Conservation (phyloP, 2,888 invertebrate species). For the Oscheius sp. region DNA sequence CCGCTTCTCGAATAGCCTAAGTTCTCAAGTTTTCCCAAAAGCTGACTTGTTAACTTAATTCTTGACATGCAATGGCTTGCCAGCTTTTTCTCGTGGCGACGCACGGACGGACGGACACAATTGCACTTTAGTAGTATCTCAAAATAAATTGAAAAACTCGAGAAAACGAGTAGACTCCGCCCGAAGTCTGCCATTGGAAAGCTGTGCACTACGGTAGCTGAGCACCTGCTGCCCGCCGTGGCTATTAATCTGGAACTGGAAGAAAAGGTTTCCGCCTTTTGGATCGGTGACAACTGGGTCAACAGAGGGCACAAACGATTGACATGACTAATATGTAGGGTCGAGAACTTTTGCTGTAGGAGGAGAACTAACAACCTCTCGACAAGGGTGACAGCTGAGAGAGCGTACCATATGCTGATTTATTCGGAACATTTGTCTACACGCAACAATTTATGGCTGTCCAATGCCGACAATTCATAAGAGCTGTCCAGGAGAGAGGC, state of each 20-base stretch:
- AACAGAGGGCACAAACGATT: not conserved
- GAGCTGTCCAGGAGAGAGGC: not conserved
- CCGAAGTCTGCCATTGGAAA: no score
- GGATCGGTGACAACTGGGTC: constrained; percentile 1
- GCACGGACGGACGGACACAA: no score
- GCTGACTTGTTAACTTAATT: no score
- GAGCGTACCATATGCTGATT: constrained; percentile 41
- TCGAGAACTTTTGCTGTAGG: not conserved
- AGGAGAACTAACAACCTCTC: not conserved
- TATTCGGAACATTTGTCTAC: constrained; percentile 41
- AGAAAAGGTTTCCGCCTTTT: constrained; percentile 11
- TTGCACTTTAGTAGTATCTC: no score
- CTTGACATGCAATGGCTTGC: no score
- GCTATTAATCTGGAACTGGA: constrained; percentile 5
- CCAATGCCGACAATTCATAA: constrained; percentile 17
- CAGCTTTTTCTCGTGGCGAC: no score
- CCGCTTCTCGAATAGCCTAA: no score
- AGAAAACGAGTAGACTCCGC: no score
- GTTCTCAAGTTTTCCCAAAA: no score
- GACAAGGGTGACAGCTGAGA: constrained; percentile 16
- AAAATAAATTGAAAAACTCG: no score
- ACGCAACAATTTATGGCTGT: constrained; percentile 39
- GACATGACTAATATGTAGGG: not conserved
- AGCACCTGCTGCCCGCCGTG: constrained; percentile 32
- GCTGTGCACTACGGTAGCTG: constrained; percentile 23